Conservation (phyloP, 2,797 vertebrate species). For the Podarcis siculus region DNA sequence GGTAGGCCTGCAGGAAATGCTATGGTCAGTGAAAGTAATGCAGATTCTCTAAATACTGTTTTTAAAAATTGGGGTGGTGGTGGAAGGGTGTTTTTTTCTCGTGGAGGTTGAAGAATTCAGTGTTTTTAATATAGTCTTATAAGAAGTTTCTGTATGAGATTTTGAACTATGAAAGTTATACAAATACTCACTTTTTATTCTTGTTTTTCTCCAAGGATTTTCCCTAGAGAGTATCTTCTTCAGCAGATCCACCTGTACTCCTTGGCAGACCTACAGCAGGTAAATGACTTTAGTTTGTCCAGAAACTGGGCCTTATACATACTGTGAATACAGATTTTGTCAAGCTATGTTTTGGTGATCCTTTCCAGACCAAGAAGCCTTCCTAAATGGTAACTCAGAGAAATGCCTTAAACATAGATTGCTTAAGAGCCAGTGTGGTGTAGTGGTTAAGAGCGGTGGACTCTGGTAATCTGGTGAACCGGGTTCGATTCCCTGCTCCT, state of each 20-base stretch:
- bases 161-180: not conserved
- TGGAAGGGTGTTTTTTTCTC: not conserved
- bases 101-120: not conserved
- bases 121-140: not conserved
- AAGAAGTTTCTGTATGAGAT: conserved; percentile 6
- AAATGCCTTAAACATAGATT: not conserved
- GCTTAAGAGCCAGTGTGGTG: not conserved
- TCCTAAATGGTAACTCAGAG: not conserved
- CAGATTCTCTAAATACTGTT: not conserved
- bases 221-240: conserved; percentile 95
- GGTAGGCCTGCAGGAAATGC: not conserved
- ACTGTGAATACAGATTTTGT: not conserved
- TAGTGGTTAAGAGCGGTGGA: too few species aligned
- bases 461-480: too few species aligned
- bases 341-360: not conserved
- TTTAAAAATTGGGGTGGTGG: not conserved
- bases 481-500: too few species aligned
- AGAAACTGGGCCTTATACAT: not conserved
- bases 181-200: not conserved
- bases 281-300: conserved; percentile 65
- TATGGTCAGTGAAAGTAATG: conserved; percentile 3
- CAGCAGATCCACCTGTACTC: conserved; percentile 98
- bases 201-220: conserved; percentile 84
- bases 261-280: conserved; percentile 95
- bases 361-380: not conserved